Percentiles rank a stretch among this genome's conserved stretches.
These are phyloP conservation scores for Metopolophium dirhodum DNA, from an alignment of 1,140 invertebrate genomes.

Conservation along the genomic window DNA sequence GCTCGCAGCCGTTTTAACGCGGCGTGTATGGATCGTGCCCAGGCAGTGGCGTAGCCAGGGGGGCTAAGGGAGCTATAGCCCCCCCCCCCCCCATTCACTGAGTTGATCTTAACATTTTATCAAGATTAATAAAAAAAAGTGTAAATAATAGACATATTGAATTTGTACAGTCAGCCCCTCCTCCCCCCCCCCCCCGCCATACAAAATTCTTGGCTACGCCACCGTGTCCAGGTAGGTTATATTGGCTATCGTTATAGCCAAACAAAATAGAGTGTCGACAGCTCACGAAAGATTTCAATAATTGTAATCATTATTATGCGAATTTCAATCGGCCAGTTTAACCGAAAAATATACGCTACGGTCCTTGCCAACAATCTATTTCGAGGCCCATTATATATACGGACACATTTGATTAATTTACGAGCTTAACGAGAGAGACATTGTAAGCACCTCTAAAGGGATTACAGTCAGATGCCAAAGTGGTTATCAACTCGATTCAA, in stretches of 20 bases:
- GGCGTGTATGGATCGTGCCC: background rate
- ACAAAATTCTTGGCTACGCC: too few species aligned
- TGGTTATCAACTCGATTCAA: slow-evolving; percentile 17
- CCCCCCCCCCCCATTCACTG: too few species aligned
- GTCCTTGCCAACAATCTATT: background rate
- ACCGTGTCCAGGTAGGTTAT: too few species aligned
- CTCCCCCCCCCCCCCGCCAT: too few species aligned
- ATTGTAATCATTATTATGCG: background rate
- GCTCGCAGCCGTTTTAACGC: background rate
- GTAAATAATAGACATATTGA: too few species aligned
- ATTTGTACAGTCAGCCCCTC: too few species aligned
- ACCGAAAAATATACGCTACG: background rate
- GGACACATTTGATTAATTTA: background rate
- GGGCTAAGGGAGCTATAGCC: too few species aligned
- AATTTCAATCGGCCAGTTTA: background rate
- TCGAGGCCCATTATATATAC: background rate
- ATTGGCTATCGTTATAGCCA: background rate
- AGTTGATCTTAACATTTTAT: too few species aligned
- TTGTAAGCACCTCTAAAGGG: background rate
- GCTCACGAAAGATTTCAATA: background rate
- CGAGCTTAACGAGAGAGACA: background rate
- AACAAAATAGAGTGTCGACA: background rate
- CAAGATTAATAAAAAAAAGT: too few species aligned
- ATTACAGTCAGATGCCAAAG: slow-evolving; percentile 22
- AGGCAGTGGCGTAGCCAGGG: background rate